Base-by-base conservation (phyloP, 2,113 vertebrate species). In the Onychostoma macrolepis region DNA sequence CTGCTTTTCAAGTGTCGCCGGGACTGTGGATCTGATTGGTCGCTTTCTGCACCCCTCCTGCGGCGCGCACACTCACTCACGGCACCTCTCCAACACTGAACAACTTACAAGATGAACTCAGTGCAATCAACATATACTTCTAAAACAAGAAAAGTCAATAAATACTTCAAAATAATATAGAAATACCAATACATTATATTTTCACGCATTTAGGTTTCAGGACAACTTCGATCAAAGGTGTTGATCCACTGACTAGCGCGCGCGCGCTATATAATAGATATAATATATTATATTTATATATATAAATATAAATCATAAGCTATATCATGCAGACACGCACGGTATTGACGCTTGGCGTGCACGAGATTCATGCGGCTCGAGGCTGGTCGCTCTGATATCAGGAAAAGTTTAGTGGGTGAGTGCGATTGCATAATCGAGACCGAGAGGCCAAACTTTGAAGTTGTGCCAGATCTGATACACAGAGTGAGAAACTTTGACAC, bases 371-470 rank as follows among this genome's bases (percentile, higher is more conserved):
- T 2, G 17, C 43, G 26, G n/a, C 6, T 26, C 2, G 48, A 50
- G 50, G n/a, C 50, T 58, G 50, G 24, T 43, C 36, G 38, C 38
- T 65, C 36, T 43, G 58, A 65, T 81, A 82, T 41, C 13, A 80
- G 78, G 58, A 63, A 82, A 45, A 45, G 58, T 43, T 67, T 45
- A 88, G 90, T 63, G 86, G 26, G 26, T 12, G 4, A 88, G 90
- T 41, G 83, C 41, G 69, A 91, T 93, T 94, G 93, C 92, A 91
- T 93, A 94, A 93, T 92, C 88, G 33, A 71, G 84, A 83, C 85
- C 87, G 88, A 88, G 83, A 86, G 69, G 26, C 72, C 72, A 84
- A 38, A 89, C 84, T 65, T 88, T 80, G 30, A 82, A 84, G 84
- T 74, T 88, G 50, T 12, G 71, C 65, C 43, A 74, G 72, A 17